Evolutionary conservation across 2,797 vertebrate genomes (phyloP), one percentile per base, ranked within the genome.

Genomic region (Hippoglossus hippoglossus): DNA sequence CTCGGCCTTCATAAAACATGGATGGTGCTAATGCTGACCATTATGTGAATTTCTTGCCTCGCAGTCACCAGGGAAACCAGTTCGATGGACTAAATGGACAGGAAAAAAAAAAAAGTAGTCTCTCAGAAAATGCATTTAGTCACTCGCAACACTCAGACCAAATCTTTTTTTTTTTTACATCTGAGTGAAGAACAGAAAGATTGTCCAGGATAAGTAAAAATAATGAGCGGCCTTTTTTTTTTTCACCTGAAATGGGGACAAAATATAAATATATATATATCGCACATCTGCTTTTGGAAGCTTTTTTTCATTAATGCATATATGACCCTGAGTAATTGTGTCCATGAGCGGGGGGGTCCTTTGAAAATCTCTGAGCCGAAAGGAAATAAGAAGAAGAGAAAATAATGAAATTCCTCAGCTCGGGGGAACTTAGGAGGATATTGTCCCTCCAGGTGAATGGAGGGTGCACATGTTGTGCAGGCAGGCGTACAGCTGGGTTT

Each of bases 1-100:
- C 69, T 51, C 46, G 46, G 77, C 62, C 80, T 82, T 87, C 79
- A 83, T 88, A 76, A 91, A 92, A 91, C 83, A 89, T 87, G 80
- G 16, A 90, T 83, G 81, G 26, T 1, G 64, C 78, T 89, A 90
- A 90, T 88, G 89, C 82, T 52, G 73, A 75, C 77, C 70, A 70
- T 84, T 78, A 73, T 64, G 68, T 22, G 71, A 24, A 63, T 61
- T 75, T 65, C 66, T 75, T 60, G 77, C 77, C 70, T 67, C 1
- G 18, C 53, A 50, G 77, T 85, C 86, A 2, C 83, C 60, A 67
- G 82, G 86, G 81, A 85, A 83, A 80, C 68, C 0, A 50, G 59
- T 82, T 72, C 28, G 70, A 86, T 80, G 79, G 81, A 71, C 67
- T 77, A 71, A 84, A 82, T 80, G 71, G 78, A 83, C 74, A 18